Base-by-base conservation (phyloP, 2,113 vertebrate genomes). In the Leptosomus discolor region DNA sequence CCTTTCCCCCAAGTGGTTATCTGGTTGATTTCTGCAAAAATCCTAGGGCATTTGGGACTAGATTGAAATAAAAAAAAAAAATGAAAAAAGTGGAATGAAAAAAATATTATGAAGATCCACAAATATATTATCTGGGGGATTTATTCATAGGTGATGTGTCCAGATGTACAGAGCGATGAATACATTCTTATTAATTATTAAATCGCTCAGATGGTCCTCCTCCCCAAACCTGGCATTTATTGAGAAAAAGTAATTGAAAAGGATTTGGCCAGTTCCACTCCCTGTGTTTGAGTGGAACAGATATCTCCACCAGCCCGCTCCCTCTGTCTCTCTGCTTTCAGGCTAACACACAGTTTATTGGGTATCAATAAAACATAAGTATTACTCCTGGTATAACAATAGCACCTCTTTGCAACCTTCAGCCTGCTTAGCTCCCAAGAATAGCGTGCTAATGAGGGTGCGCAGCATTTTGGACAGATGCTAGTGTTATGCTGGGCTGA, bases 401-500 rank as follows among this genome's bases (percentile, higher is more conserved):
- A 96, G 95, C 88, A 94, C 81, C 88, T 85, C 89, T 95, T 79
- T 90, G 86, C 96, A 97, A 94, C 92, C 88, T 92, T 60, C 90
- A 94, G 77, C 79, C 78, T 95, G 85, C 79, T 88, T 96, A 88
- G 80, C 88, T 97, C 96, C 88, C 82, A 94, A 92, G 67, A 95
- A 93, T 90, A 89, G n/a, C 1, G 70, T 95, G 97, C 96, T 98
- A 97, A 97, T 96, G 94, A 98, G 88, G 78, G 76, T 34, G 76
- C 22, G 12, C 27, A 41, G 91, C 37, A 10, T 90, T 97, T 95
- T 95, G 92, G 98, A 96, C 95, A 98, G 97, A 97, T 97, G 96
- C 96, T 75, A 90, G 93, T 91, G 92, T 98, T 98, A 95, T 82
- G 92, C 95, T 92, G 96, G 92, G 90, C 91, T 98, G 92, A 85